phyloP scores from a whole-genome alignment of 1,140 invertebrate genomes.

The Drosophila pandora region DNA sequence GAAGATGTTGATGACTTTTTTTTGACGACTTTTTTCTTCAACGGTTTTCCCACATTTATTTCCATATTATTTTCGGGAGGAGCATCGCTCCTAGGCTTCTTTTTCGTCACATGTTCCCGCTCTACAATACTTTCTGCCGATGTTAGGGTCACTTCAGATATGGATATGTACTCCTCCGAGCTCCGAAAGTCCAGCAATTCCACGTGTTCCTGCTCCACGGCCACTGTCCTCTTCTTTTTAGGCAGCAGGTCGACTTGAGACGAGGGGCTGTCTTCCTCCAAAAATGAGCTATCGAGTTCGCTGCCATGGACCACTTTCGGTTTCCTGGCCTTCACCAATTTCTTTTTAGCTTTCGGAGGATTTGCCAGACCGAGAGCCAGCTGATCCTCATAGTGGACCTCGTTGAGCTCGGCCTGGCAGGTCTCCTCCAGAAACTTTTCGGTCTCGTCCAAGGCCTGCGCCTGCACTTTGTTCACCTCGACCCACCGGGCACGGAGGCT shows the following conservation, averaged over 20 bases:
- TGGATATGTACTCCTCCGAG: slow-evolving; percentile 14
- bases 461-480: slow-evolving; percentile 47
- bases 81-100: slow-evolving; percentile 3
- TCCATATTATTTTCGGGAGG: neutral
- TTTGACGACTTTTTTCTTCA: slow-evolving; percentile 12
- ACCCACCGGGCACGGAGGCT: slow-evolving; percentile 61
- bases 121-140: slow-evolving; percentile 3
- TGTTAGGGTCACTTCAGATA: neutral
- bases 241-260: neutral
- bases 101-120: slow-evolving; percentile 16
- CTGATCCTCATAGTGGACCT: slow-evolving; percentile 18
- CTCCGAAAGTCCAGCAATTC: neutral
- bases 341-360: slow-evolving; percentile 3
- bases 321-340: neutral
- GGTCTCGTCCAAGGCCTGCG: slow-evolving; percentile 36
- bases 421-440: slow-evolving; percentile 44
- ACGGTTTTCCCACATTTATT: neutral
- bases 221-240: neutral
- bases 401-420: slow-evolving; percentile 16
- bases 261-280: neutral
- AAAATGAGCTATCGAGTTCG: neutral
- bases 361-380: neutral
- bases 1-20: slow-evolving; percentile 5
- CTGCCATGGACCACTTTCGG: neutral
- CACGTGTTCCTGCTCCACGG: neutral